A percentile compares a stretch with the other conserved stretches of the same genome.
Conservation (phyloP, 2,113 vertebrate genomes). For the Vombatus ursinus region DNA sequence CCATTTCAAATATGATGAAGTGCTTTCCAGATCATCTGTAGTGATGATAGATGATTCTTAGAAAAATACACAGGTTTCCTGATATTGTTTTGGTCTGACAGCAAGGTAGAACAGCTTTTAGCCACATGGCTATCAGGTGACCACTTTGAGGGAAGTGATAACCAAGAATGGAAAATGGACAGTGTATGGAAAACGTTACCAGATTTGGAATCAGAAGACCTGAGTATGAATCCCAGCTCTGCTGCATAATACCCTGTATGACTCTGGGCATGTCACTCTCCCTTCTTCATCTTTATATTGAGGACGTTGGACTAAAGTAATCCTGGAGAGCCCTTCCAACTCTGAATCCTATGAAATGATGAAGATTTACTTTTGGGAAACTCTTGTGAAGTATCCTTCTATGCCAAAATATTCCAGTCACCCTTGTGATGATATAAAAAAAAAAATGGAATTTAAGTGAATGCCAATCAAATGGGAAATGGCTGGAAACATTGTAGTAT, state of each 20-base stretch:
- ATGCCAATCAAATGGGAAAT: background rate
- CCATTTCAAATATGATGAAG: conserved; percentile 42
- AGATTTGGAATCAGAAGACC: background rate
- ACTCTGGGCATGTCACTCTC: background rate
- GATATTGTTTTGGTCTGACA: background rate
- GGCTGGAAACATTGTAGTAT: background rate
- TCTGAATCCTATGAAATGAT: background rate
- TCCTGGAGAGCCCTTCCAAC: background rate
- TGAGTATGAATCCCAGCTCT: background rate
- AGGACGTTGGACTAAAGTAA: background rate
- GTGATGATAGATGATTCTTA: background rate
- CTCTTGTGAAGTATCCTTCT: background rate
- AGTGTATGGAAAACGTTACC: background rate
- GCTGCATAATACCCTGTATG: background rate
- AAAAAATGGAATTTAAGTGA: background rate
- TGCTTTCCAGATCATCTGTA: conserved; percentile 8
- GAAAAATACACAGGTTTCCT: background rate
- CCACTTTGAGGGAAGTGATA: background rate
- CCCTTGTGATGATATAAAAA: background rate
- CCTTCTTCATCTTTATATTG: background rate
- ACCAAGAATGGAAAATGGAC: background rate
- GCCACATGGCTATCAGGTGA: background rate
- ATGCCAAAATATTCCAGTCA: background rate
- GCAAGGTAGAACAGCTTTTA: background rate
- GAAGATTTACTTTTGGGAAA: background rate